Conservation (phyloP, 2,888 invertebrate species). For the Sinotaia quadrata region DNA sequence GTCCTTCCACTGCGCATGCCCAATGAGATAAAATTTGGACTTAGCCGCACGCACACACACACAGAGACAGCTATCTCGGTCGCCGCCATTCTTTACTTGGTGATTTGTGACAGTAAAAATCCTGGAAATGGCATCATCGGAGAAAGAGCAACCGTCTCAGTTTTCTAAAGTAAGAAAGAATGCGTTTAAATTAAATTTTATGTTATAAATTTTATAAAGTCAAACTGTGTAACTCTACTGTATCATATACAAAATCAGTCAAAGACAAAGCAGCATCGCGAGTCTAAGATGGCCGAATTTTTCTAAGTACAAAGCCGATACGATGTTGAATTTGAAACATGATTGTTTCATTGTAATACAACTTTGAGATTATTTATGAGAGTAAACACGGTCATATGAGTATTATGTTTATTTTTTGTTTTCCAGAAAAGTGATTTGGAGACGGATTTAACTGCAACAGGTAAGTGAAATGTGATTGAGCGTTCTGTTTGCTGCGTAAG, state of each 20-base stretch:
- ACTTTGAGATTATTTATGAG: not conserved
- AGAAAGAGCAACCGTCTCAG: constrained; percentile 35
- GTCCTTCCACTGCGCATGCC: constrained; percentile 53
- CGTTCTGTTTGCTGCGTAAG: constrained; percentile 11
- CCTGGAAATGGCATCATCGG: constrained; percentile 42
- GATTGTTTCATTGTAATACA: constrained; percentile 16
- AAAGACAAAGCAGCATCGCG: constrained; percentile 40
- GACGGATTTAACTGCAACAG: constrained; percentile 20
- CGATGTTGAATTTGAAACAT: constrained; percentile 32
- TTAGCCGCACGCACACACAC: constrained; percentile 61
- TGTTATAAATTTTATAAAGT: not conserved
- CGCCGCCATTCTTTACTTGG: constrained; percentile 41
- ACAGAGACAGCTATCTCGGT: constrained; percentile 27
- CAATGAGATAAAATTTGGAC: constrained; percentile 50
- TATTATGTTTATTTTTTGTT: constrained; percentile 14
- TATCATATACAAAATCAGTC: constrained; percentile 9
- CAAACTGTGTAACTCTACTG: not conserved
- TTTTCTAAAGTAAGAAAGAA: constrained; percentile 41
- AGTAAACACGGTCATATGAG: not conserved
- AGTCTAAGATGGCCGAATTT: constrained; percentile 67
- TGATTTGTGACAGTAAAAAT: constrained; percentile 33
- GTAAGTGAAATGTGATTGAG: constrained; percentile 28
- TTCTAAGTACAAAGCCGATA: constrained; percentile 58
- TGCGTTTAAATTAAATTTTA: constrained; percentile 24
- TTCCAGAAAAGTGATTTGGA: constrained; percentile 33